Evolutionary conservation across 1,140 invertebrate species (phyloP).

Genomic region (Drosophila mayri): DNA sequence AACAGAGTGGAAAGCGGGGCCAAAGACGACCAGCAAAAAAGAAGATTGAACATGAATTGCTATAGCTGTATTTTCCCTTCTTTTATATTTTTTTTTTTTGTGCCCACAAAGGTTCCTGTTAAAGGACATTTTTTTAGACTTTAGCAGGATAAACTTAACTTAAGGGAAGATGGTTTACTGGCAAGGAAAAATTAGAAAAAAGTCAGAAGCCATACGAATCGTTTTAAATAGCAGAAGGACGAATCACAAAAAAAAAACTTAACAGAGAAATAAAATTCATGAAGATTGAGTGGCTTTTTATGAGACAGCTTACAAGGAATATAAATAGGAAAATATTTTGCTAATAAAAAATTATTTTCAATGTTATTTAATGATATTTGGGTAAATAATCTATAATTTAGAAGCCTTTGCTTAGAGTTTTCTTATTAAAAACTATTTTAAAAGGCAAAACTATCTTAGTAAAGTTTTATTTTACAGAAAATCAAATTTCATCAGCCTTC

Average conservation of each 20-base stretch:
- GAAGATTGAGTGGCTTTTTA: slow-evolving; percentile 18
- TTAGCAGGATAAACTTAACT: not conserved
- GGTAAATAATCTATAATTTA: not conserved
- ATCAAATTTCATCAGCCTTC: not conserved
- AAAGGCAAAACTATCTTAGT: not conserved
- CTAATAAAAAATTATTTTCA: not conserved
- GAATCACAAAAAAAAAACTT: too few species aligned
- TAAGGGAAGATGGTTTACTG: not conserved
- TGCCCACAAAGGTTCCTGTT: not conserved
- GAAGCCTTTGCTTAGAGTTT: not conserved
- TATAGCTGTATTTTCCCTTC: slow-evolving; percentile 14
- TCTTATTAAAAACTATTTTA: not conserved
- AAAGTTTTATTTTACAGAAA: not conserved
- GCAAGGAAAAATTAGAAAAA: slow-evolving; percentile 11
- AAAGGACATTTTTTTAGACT: slow-evolving; percentile 10
- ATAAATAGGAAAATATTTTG: not conserved
- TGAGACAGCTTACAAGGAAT: not conserved
- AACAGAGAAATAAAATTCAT: slow-evolving; percentile 1
- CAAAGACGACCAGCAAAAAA: slow-evolving; percentile 23
- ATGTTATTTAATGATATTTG: not conserved
- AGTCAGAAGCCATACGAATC: slow-evolving; percentile 27
- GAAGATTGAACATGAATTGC: slow-evolving; percentile 52
- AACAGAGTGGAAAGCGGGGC: slow-evolving; percentile 5
- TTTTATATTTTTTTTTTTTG: slow-evolving; percentile 6
- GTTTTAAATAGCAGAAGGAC: not conserved